phyloP scores from a whole-genome alignment of 2,888 invertebrate species.

The Oxyscelio sp. region DNA sequence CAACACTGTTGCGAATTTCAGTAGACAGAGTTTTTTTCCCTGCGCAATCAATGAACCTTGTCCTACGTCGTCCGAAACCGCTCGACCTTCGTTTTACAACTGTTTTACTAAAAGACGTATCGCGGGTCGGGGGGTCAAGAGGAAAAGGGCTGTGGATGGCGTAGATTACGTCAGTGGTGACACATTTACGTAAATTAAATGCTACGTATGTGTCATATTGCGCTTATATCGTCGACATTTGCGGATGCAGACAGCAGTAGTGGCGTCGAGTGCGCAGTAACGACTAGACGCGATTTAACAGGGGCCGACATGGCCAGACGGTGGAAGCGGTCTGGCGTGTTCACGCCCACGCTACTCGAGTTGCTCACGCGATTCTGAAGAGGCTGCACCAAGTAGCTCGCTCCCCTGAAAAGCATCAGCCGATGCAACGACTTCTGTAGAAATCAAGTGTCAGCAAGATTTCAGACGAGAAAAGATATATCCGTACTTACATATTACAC shows the following conservation, averaged over 20 bases:
- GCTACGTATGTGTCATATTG: slow-evolving; percentile 24
- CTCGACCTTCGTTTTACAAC: slow-evolving; percentile 78
- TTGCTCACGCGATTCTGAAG: slow-evolving; percentile 74
- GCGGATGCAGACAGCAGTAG: slow-evolving; percentile 34
- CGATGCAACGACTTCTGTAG: slow-evolving; percentile 9
- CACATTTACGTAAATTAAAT: slow-evolving; percentile 74
- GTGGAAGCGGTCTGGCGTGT: slow-evolving; percentile 32
- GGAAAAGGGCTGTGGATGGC: slow-evolving; percentile 63
- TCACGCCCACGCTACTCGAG: slow-evolving; percentile 46
- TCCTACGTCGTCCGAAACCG: slow-evolving; percentile 75
- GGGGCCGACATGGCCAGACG: slow-evolving; percentile 37
- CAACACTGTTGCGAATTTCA: neutral
- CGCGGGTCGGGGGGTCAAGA: slow-evolving; percentile 6
- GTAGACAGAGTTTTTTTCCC: neutral
- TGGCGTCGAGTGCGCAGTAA: slow-evolving; percentile 52
- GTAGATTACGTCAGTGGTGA: slow-evolving; percentile 78
- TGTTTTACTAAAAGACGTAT: slow-evolving; percentile 16
- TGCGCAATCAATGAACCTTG: slow-evolving; percentile 33
- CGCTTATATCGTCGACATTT: slow-evolving; percentile 39
- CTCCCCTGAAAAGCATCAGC: neutral
- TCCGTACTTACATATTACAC: neutral
- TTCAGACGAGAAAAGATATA: slow-evolving; percentile 2
- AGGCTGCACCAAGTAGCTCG: slow-evolving; percentile 66
- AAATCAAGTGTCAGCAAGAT: slow-evolving; percentile 43
- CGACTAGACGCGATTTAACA: slow-evolving; percentile 45